A percentile compares a stretch with the other conserved stretches of the same genome.
These are phyloP conservation scores for Dendrolimus kikuchii DNA, from an alignment of 1,140 invertebrate species.

Conservation along the genomic window DNA sequence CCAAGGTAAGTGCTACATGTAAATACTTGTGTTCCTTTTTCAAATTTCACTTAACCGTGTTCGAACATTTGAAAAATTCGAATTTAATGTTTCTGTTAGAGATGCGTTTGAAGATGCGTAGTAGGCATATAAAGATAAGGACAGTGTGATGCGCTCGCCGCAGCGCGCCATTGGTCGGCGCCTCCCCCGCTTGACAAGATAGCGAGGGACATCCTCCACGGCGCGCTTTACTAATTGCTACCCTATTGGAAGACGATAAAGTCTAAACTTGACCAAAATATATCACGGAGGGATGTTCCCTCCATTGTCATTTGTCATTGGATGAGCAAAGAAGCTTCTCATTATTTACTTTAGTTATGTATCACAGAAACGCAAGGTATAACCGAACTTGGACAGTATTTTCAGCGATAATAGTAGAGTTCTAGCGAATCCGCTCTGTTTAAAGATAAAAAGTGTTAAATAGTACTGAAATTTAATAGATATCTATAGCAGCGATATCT, in stretches of 20 bases:
- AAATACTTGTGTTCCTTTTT: slow-evolving; percentile 5
- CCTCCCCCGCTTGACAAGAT: slow-evolving; percentile 69
- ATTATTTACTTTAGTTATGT: slow-evolving; percentile 62
- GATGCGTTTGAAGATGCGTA: slow-evolving; percentile 26
- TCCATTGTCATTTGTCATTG: slow-evolving; percentile 68
- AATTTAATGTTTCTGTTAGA: not conserved
- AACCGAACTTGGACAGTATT: slow-evolving; percentile 4
- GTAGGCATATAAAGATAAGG: slow-evolving; percentile 52
- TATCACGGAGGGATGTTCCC: slow-evolving; percentile 55
- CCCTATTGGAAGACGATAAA: slow-evolving; percentile 19
- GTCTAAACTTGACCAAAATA: slow-evolving; percentile 26
- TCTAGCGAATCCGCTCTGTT: too few species aligned
- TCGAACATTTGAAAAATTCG: too few species aligned
- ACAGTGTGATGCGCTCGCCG: slow-evolving; percentile 52
- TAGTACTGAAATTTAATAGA: too few species aligned
- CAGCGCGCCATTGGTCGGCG: slow-evolving; percentile 48
- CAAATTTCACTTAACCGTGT: slow-evolving; percentile 1
- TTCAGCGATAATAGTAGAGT: too few species aligned
- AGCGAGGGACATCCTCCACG: slow-evolving; percentile 59
- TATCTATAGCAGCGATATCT: too few species aligned
- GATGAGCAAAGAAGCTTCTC: slow-evolving; percentile 59
- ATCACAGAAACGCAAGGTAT: slow-evolving; percentile 5
- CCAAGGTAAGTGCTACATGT: slow-evolving; percentile 56
- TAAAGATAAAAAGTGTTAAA: too few species aligned
- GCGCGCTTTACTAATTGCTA: slow-evolving; percentile 13